phyloP scores from a whole-genome alignment of 2,888 invertebrate genomes.

The Cheilosia scutellata region DNA sequence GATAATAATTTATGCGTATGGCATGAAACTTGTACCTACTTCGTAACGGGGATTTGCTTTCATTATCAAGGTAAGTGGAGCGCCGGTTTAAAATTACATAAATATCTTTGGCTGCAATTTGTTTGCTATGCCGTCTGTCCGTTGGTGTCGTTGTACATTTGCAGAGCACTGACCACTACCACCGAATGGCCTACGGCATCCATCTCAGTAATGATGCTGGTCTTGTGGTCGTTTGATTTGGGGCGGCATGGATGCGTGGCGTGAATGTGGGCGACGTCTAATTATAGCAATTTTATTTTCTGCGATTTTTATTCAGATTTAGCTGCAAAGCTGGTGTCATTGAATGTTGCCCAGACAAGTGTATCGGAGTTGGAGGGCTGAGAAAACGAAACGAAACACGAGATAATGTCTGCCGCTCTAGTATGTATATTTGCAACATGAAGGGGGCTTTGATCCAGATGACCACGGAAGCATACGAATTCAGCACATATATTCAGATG shows the following conservation, averaged over 20 bases:
- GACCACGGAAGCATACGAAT: constrained; percentile 43
- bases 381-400: constrained; percentile 60
- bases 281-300: constrained; percentile 25
- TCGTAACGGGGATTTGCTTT: constrained; percentile 63
- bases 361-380: constrained; percentile 48
- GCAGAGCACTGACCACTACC: constrained; percentile 45
- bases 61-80: constrained; percentile 72
- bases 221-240: constrained; percentile 34
- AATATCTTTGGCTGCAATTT: constrained; percentile 49
- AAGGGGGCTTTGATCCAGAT: constrained; percentile 57
- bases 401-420: constrained; percentile 42
- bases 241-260: constrained; percentile 45
- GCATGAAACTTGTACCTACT: constrained; percentile 46
- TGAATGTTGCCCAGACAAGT: constrained; percentile 57
- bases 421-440: constrained; percentile 26
- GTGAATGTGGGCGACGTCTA: constrained; percentile 51
- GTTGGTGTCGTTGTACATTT: constrained; percentile 36
- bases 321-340: constrained; percentile 28
- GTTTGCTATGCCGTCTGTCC: constrained; percentile 28
- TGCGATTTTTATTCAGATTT: constrained; percentile 2
- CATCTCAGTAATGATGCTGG: constrained; percentile 39
- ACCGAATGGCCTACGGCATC: constrained; percentile 52
- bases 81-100: constrained; percentile 62
- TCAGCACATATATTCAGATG: constrained; percentile 7
- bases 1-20: constrained; percentile 51